phyloP scores from a whole-genome alignment of 2,797 vertebrate species.

The Pangasius sanitwongsei region DNA sequence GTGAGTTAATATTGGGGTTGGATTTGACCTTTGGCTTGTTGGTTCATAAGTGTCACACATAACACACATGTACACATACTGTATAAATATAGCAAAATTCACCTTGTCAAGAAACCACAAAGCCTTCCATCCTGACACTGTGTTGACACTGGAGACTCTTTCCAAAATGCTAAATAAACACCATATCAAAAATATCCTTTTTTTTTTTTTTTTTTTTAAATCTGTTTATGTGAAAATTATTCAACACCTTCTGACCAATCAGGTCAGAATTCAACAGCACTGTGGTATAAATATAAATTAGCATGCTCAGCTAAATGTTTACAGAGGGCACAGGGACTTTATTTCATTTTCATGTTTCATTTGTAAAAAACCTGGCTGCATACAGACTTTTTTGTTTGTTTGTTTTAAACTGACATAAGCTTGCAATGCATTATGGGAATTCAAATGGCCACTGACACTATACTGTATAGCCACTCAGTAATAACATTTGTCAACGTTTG shows the following conservation, averaged over 20 bases:
- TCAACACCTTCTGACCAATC: background rate
- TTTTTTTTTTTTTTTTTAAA: no score
- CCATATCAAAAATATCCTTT: background rate
- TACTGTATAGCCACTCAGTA: background rate
- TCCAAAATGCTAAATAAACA: background rate
- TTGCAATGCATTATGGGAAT: background rate
- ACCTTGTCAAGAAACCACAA: background rate
- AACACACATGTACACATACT: background rate
- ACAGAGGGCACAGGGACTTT: background rate
- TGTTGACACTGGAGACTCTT: background rate
- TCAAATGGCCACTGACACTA: background rate
- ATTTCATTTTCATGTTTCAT: background rate
- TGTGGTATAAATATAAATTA: background rate
- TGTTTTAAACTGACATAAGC: background rate
- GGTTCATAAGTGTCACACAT: background rate
- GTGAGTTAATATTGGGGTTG: conserved; percentile 73
- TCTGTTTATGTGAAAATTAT: background rate
- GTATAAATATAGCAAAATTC: background rate
- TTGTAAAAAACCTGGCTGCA: background rate
- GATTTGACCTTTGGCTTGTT: background rate
- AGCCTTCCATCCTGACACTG: background rate
- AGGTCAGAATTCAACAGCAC: background rate
- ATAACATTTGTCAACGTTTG: background rate
- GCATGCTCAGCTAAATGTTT: background rate
- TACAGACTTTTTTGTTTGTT: background rate